Evolutionary conservation across 2,888 invertebrate genomes (phyloP).

Genomic region (Philopedon plagiatum): DNA sequence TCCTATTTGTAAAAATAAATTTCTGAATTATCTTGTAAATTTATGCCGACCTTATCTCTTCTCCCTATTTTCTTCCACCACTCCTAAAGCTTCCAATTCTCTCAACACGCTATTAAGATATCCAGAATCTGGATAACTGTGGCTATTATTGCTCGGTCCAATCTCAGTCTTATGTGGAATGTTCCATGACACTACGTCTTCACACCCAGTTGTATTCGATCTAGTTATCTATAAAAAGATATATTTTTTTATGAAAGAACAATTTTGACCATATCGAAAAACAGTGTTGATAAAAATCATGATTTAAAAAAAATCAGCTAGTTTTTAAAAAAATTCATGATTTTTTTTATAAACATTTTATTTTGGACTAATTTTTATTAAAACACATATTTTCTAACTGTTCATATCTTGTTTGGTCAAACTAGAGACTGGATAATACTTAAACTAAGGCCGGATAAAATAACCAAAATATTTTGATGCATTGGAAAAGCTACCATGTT

Average conservation of each 20-base stretch:
- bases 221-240: constrained; percentile 64
- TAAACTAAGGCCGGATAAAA: too few species aligned
- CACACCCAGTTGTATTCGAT: constrained; percentile 91
- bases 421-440: too few species aligned
- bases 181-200: constrained; percentile 94
- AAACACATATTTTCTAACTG: too few species aligned
- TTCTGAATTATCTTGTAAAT: not conserved
- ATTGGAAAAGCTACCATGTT: too few species aligned
- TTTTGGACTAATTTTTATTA: too few species aligned
- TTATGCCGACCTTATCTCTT: constrained; percentile 48
- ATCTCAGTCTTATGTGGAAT: constrained; percentile 89
- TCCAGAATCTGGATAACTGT: constrained; percentile 83
- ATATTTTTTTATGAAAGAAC: not conserved
- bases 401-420: too few species aligned
- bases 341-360: too few species aligned
- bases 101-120: constrained; percentile 79
- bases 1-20: not conserved
- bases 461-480: too few species aligned
- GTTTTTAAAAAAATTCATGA: too few species aligned
- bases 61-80: constrained; percentile 68
- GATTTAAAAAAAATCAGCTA: too few species aligned
- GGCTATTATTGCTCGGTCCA: constrained; percentile 71
- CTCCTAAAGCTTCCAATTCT: constrained; percentile 74
- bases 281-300: too few species aligned
- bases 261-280: too few species aligned